Evolutionary conservation across 1,140 invertebrate species (phyloP).

Genomic region (Gonioctena quinquepunctata): DNA sequence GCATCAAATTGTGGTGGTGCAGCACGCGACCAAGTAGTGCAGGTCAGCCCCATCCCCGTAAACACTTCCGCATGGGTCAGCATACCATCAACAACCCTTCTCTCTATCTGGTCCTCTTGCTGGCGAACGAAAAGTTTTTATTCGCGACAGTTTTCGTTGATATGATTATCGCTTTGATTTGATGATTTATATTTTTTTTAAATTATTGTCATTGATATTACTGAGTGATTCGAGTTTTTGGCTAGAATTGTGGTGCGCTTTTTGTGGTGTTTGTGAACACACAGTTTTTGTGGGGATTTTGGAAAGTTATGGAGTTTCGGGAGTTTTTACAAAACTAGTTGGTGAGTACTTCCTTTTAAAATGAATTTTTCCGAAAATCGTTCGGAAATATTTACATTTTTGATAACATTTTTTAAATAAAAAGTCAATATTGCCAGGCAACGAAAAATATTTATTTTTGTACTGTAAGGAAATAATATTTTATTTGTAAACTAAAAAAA

Average conservation of each 20-base stretch:
- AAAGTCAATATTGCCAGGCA: too few relatives aligned
- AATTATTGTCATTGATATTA: too few relatives aligned
- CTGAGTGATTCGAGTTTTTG: not conserved
- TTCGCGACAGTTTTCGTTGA: not conserved
- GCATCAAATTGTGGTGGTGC: conserved; percentile 25
- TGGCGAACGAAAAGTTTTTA: not conserved
- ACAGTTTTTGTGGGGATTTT: not conserved
- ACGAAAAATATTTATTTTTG: too few relatives aligned
- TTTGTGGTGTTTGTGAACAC: not conserved
- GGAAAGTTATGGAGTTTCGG: not conserved
- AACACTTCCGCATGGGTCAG: conserved; percentile 29
- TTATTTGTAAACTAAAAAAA: too few relatives aligned
- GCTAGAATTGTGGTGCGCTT: too few relatives aligned
- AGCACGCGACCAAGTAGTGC: conserved; percentile 21
- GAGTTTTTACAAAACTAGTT: not conserved
- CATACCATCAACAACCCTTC: conserved; percentile 15
- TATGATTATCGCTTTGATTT: not conserved
- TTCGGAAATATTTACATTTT: too few relatives aligned
- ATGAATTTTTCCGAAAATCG: too few relatives aligned
- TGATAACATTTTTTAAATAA: too few relatives aligned
- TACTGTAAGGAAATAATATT: too few relatives aligned
- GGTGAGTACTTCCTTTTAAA: not conserved
- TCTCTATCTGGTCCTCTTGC: not conserved
- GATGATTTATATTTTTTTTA: too few relatives aligned
- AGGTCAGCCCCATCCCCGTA: conserved; percentile 30